Base-by-base conservation (phyloP, 2,797 vertebrate species). In the Denticeps clupeoides region DNA sequence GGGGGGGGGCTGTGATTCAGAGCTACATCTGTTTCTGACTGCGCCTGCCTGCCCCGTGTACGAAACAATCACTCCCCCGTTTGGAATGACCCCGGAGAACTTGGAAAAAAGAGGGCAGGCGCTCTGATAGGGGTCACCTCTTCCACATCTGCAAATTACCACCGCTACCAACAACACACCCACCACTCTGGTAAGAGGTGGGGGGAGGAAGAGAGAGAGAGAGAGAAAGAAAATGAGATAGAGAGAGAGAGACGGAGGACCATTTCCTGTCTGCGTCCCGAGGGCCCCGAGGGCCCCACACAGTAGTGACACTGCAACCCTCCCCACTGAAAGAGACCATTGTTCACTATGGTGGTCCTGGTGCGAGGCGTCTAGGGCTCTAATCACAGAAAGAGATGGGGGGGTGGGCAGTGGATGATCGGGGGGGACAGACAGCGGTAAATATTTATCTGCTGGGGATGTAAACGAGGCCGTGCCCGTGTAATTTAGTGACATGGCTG, bases 291-390 rank as follows among this genome's bases (percentile, higher is more conserved):
- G 22, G n/a, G n/a, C n/a, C 22, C 22, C 22, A 22, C 23, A 31
- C 33, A 13, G 13, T 33, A 13, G 31, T 11, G 13, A 33, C 31
- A 33, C 31, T 10, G 31, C 31, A 33, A n/a, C n/a, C n/a, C 3
- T 11, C 31, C 13, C 62, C 62, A 64, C 79, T 76, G 79, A 84
- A 82, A 77, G 77, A 56, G 50, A 5, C 69, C 67, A 83, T 84
- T 86, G 81, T 85, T 82, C 79, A 63, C 69, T 58, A 69, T 78
- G 79, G 82, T 82, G 82, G 81, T 84, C 82, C 67, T 62, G 33
- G 47, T 21, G 72, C 68, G 64, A 70, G 63, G 22, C 23, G 22
- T 3, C 3, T 22, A 23, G 22, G 3, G 5, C 51, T 18, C 48
- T 25, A 28, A 3, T n/a, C 22, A 23, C 5, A 23, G 22, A 23